Conservation (phyloP, 2,888 invertebrate species). For the Halocaridina rubra region DNA sequence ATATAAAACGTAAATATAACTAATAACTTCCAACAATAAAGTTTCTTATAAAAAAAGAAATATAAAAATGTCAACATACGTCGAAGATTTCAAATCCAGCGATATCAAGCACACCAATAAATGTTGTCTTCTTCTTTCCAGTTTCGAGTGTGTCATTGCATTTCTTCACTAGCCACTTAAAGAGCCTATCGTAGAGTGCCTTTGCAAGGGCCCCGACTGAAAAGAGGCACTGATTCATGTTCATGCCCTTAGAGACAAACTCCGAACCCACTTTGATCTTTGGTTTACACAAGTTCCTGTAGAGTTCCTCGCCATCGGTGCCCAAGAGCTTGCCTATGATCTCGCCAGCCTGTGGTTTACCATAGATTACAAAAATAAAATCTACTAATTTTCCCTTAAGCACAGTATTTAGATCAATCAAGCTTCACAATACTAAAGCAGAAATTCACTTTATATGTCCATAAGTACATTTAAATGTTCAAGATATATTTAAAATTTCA, state of each 20-base stretch:
- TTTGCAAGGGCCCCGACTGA: conserved; percentile 96
- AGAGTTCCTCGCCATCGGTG: conserved; percentile 85
- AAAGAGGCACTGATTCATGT: conserved; percentile 82
- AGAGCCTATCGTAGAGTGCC: conserved; percentile 95
- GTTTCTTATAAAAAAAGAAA: no score
- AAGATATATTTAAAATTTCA: no score
- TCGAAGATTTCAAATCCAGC: conserved; percentile 76
- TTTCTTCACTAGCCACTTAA: conserved; percentile 98
- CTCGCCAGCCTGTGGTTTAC: conserved; percentile 84
- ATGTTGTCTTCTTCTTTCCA: conserved; percentile 71
- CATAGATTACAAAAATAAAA: no score
- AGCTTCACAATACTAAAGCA: no score
- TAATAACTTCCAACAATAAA: no score
- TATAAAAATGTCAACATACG: conserved; percentile 76
- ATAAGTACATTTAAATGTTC: no score
- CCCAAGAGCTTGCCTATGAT: conserved; percentile 90
- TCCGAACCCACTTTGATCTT: conserved; percentile 99
- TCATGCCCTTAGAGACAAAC: conserved; percentile 98
- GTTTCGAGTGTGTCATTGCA: conserved; percentile 95
- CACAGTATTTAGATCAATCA: no score
- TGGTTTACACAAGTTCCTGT: conserved; percentile 96
- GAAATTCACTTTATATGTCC: no score
- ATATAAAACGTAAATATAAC: not conserved
- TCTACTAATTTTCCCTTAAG: no score
- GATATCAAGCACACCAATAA: conserved; percentile 74